Conservation (phyloP, 2,888 invertebrate species). For the Xylota sylvarum region DNA sequence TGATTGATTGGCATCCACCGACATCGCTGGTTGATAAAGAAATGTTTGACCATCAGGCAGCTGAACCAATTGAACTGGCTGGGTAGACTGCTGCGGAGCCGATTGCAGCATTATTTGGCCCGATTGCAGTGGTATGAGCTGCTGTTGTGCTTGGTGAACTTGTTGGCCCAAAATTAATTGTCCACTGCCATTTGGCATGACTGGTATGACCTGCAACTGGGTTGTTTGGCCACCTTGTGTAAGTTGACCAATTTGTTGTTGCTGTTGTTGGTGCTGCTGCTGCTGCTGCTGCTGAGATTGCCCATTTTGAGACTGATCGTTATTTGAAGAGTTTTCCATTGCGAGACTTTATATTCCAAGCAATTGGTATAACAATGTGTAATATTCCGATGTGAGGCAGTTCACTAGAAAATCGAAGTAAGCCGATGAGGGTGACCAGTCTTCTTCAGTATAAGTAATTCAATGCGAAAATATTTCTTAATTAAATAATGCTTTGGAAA, state of each 20-base stretch:
- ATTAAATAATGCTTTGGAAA: constrained; percentile 65
- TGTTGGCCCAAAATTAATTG: constrained; percentile 84
- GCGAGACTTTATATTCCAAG: constrained; percentile 12
- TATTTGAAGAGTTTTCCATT: constrained; percentile 76
- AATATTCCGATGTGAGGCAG: constrained; percentile 70
- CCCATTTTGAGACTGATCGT: constrained; percentile 78
- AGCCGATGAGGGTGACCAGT: constrained; percentile 83
- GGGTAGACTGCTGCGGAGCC: constrained; percentile 81
- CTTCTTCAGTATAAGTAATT: constrained; percentile 78
- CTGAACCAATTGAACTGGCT: constrained; percentile 92
- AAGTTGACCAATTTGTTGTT: constrained; percentile 67
- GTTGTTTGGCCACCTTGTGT: constrained; percentile 73
- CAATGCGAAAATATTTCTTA: constrained; percentile 46
- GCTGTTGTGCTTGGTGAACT: constrained; percentile 80
- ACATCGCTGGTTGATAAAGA: constrained; percentile 89
- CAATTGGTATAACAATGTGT: not conserved
- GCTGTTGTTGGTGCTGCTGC: constrained; percentile 65
- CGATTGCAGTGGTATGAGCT: constrained; percentile 83
- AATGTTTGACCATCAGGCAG: constrained; percentile 97
- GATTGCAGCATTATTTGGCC: constrained; percentile 83
- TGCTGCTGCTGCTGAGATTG: constrained; percentile 65
- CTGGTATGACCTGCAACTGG: constrained; percentile 82
- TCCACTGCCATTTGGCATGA: constrained; percentile 81
- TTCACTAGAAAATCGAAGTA: constrained; percentile 85
- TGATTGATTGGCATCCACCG: constrained; percentile 83